Conservation (phyloP, 1,140 invertebrate species). For the Ptiloglossa arizonensis region DNA sequence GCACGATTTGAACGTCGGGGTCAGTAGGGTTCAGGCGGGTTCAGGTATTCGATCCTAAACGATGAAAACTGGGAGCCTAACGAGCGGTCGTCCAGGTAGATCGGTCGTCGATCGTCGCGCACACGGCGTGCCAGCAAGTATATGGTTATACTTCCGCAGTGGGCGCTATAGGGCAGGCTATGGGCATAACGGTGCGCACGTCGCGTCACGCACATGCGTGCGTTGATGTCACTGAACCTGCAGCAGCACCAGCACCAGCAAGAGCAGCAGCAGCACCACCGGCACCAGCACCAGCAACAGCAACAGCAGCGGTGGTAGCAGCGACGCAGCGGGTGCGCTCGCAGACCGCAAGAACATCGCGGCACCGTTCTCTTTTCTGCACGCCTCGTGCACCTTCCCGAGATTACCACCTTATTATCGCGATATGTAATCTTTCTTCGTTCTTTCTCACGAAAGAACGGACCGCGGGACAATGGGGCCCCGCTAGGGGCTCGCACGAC, state of each 20-base stretch:
- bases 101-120: slow-evolving; percentile 55
- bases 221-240: slow-evolving; percentile 78
- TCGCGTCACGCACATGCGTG: slow-evolving; percentile 76
- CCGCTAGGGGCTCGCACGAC: slow-evolving; percentile 35
- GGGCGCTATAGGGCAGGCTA: slow-evolving; percentile 68
- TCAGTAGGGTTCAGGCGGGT: neutral
- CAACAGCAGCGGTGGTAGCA: neutral
- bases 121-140: slow-evolving; percentile 58
- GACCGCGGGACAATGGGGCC: slow-evolving; percentile 31
- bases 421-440: slow-evolving; percentile 32
- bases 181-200: slow-evolving; percentile 75
- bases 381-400: slow-evolving; percentile 31
- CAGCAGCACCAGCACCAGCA: slow-evolving; percentile 38
- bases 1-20: too few relatives aligned
- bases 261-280: neutral
- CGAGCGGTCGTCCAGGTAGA: neutral
- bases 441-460: slow-evolving; percentile 47
- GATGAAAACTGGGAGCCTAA: neutral
- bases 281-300: slow-evolving; percentile 36
- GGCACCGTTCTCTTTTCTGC: slow-evolving; percentile 52
- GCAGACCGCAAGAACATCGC: slow-evolving; percentile 41
- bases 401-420: slow-evolving; percentile 51
- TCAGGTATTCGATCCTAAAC: neutral
- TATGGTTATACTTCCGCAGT: slow-evolving; percentile 72
- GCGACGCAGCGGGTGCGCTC: slow-evolving; percentile 30